A percentile compares a stretch with the other conserved stretches of the same genome.
Evolutionary conservation across 2,113 vertebrate genomes (phyloP).

Genomic region (Gorsachius goisagi): DNA sequence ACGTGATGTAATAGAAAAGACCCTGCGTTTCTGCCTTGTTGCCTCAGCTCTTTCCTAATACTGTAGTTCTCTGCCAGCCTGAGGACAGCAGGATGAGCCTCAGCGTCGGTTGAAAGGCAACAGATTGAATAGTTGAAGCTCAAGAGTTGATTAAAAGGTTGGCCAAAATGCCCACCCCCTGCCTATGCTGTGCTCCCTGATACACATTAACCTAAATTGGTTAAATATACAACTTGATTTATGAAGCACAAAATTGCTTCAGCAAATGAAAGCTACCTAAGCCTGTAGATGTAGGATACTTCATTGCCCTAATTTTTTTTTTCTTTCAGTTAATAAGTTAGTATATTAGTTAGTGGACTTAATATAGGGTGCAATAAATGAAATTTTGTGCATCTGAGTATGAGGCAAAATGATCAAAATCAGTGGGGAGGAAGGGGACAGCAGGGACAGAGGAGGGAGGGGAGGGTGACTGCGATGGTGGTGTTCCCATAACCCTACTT

Average conservation of each 20-base stretch:
- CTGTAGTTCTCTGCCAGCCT: not conserved
- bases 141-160: not conserved
- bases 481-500: not conserved
- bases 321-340: slow-evolving; percentile 6
- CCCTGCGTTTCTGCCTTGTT: not conserved
- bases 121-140: not conserved
- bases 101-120: not conserved
- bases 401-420: not conserved
- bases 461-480: not conserved
- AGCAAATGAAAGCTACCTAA: not conserved
- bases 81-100: not conserved
- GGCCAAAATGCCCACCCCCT: not conserved
- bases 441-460: not conserved
- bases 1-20: slow-evolving; percentile 6
- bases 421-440: not conserved
- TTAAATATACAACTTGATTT: slow-evolving; percentile 61
- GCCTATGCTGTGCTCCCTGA: not conserved
- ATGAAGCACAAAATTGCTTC: slow-evolving; percentile 50
- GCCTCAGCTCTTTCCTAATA: not conserved
- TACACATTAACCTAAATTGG: slow-evolving; percentile 53
- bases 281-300: not conserved
- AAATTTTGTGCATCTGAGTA: not conserved
- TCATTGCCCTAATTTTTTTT: not conserved
- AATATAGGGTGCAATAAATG: not conserved
- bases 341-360: not conserved